Evolutionary conservation across 2,113 vertebrate genomes (phyloP).

Genomic region (Podarcis raffonei): DNA sequence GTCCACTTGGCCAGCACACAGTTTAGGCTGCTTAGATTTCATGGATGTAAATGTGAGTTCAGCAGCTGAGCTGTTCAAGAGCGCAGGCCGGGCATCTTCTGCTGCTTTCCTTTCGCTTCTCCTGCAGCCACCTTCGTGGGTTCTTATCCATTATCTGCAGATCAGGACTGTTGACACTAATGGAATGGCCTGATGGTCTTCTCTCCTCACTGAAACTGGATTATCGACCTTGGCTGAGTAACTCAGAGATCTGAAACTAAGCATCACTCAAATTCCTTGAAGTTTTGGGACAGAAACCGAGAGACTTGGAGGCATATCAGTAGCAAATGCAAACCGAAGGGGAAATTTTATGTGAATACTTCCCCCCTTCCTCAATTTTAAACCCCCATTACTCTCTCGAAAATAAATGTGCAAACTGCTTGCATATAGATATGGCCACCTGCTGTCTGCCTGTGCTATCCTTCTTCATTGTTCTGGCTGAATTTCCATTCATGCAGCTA

Average conservation of each 20-base stretch:
- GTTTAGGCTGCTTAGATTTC: neutral
- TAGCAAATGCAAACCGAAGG: conserved; percentile 34
- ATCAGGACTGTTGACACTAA: neutral
- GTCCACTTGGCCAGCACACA: neutral
- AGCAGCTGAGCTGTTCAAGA: neutral
- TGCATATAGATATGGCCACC: neutral
- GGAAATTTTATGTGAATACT: neutral
- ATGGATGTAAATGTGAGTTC: neutral
- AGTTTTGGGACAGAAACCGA: neutral
- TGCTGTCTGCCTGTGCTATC: neutral
- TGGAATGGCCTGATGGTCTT: neutral
- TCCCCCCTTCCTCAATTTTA: neutral
- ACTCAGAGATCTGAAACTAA: neutral
- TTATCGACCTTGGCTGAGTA: neutral
- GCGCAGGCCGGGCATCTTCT: neutral
- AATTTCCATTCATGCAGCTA: fast-evolving
- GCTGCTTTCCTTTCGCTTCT: neutral
- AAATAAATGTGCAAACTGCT: neutral
- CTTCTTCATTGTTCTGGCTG: too few species aligned
- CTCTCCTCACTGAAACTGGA: neutral
- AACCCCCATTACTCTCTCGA: neutral
- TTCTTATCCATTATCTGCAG: neutral
- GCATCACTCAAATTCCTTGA: neutral
- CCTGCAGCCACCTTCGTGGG: neutral
- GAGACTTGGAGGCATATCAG: neutral